A percentile compares a stretch with the other conserved stretches of the same genome.
Conservation (phyloP, 2,888 invertebrate species). For the Nematopogon swammerdamellus region DNA sequence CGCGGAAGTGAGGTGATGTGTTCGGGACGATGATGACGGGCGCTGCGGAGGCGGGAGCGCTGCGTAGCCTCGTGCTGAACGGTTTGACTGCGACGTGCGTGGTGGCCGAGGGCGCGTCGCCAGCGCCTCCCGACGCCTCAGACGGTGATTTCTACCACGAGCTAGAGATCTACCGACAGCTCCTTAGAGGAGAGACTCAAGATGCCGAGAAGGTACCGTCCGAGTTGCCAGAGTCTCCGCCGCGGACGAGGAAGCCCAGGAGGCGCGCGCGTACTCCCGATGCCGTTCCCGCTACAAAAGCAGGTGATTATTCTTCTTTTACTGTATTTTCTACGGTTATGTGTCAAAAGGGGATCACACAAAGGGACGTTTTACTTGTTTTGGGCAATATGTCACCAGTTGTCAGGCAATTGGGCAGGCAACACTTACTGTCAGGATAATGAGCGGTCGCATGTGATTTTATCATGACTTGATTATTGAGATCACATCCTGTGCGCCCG, state of each 20-base stretch:
- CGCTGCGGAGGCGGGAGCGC: slow-evolving; percentile 15
- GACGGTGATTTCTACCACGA: slow-evolving; percentile 42
- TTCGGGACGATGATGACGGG: slow-evolving; percentile 7
- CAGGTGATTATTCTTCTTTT: too few relatives aligned
- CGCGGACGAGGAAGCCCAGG: slow-evolving; percentile 4
- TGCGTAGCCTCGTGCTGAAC: slow-evolving; percentile 42
- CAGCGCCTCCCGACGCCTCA: slow-evolving; percentile 11
- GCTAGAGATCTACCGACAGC: slow-evolving; percentile 40
- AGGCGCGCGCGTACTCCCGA: slow-evolving; percentile 16
- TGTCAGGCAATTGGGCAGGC: too few relatives aligned
- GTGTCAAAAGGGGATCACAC: too few relatives aligned
- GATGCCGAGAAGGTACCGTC: slow-evolving; percentile 4
- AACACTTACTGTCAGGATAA: too few relatives aligned
- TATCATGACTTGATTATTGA: too few relatives aligned
- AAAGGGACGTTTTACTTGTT: too few relatives aligned
- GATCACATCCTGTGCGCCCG: too few relatives aligned
- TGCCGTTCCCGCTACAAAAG: slow-evolving; percentile 7
- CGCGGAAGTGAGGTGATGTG: slow-evolving; percentile 7
- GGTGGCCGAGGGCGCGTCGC: slow-evolving; percentile 20
- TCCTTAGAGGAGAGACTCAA: slow-evolving; percentile 19
- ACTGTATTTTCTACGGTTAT: too few relatives aligned
- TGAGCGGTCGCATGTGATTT: too few relatives aligned
- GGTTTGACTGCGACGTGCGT: slow-evolving; percentile 42
- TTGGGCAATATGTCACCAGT: too few relatives aligned
- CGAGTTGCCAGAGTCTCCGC: neutral